Evolutionary conservation across 2,797 vertebrate genomes (phyloP).

Genomic region (Austrolebias charrua): DNA sequence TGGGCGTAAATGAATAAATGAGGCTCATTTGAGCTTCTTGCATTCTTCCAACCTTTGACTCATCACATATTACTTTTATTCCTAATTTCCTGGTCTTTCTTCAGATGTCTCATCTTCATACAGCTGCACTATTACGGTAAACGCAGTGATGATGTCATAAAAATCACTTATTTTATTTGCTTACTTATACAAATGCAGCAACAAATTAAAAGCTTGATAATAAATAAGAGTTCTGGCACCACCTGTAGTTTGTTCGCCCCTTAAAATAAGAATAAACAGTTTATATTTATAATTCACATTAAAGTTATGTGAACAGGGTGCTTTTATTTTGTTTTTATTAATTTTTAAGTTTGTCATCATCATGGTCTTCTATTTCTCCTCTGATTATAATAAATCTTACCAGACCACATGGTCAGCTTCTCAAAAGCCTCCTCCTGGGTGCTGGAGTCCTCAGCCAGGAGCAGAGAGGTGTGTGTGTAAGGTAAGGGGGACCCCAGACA

Average conservation of each 20-base stretch:
- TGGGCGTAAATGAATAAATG: no score
- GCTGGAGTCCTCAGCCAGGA: constrained; percentile 88
- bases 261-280: no score
- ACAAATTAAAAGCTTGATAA: no score
- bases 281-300: no score
- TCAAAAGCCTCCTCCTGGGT: constrained; percentile 90
- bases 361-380: not conserved
- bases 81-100: no score
- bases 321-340: no score
- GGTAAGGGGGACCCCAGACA: constrained; percentile 91
- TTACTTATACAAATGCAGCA: not conserved
- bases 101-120: constrained; percentile 7
- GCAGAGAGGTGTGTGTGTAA: constrained; percentile 88
- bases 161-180: not conserved
- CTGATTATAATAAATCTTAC: constrained; percentile 72
- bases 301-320: no score
- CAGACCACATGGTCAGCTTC: constrained; percentile 94
- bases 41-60: no score
- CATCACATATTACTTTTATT: no score
- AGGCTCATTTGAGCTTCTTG: no score
- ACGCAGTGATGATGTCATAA: not conserved
- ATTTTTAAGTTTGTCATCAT: not conserved
- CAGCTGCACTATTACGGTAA: not conserved
- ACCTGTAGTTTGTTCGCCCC: no score
- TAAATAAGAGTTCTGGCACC: no score